Evolutionary conservation across 1,140 invertebrate species (phyloP).

Genomic region (Diorhabda elongata): DNA sequence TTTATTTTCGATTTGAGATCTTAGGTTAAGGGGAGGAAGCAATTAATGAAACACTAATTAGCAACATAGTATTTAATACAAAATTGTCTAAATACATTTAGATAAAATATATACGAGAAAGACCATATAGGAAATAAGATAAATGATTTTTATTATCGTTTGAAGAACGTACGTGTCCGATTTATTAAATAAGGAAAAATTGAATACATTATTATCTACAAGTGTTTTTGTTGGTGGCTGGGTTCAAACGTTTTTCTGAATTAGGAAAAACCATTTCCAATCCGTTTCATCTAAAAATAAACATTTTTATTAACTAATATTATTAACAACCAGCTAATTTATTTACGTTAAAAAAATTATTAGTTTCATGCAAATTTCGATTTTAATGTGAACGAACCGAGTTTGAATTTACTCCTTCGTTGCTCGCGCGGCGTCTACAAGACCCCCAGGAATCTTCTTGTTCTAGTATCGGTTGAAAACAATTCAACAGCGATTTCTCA

Average conservation of each 20-base stretch:
- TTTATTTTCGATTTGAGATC: too few species aligned
- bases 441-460: too few species aligned
- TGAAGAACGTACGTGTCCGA: slow-evolving; percentile 1
- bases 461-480: too few species aligned
- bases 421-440: too few species aligned
- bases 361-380: too few species aligned
- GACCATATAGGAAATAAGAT: slow-evolving; percentile 10
- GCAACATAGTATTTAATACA: slow-evolving; percentile 9
- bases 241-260: slow-evolving; percentile 20
- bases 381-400: too few species aligned
- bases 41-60: slow-evolving; percentile 14
- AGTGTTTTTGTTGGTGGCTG: slow-evolving; percentile 2
- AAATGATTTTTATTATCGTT: slow-evolving; percentile 8
- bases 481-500: too few species aligned
- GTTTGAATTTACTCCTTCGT: too few species aligned
- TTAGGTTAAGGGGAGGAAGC: neutral
- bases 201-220: slow-evolving; percentile 9
- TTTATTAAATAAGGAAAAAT: neutral
- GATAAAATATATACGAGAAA: slow-evolving; percentile 12
- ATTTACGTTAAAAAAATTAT: too few species aligned
- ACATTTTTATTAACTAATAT: slow-evolving; percentile 6
- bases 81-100: slow-evolving; percentile 12
- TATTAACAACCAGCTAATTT: neutral
- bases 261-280: slow-evolving; percentile 20
- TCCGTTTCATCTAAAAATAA: slow-evolving; percentile 19